phyloP scores from a whole-genome alignment of 1,140 invertebrate genomes.

The Hylaeus anthracinus region DNA sequence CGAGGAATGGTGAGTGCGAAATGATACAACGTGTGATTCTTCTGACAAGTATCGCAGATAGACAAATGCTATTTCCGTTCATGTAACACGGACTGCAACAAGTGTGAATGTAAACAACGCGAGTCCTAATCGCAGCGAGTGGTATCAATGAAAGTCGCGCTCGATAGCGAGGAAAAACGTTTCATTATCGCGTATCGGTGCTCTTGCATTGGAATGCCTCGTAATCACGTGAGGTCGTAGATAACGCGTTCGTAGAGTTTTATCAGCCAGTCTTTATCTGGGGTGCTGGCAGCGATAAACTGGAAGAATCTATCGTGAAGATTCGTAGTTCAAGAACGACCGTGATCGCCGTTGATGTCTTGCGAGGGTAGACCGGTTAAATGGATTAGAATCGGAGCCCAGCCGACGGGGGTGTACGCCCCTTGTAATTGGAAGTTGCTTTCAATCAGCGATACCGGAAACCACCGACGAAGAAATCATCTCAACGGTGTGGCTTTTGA shows the following conservation, averaged over 20 bases:
- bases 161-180: background rate
- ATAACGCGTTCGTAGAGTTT: conserved; percentile 2
- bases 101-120: background rate
- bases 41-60: too few species aligned
- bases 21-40: too few species aligned
- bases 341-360: conserved; percentile 39
- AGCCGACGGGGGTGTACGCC: background rate
- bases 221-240: conserved; percentile 7
- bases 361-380: conserved; percentile 15
- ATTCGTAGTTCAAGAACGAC: conserved; percentile 6
- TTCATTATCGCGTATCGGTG: conserved; percentile 7
- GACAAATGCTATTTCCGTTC: too few species aligned
- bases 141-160: conserved; percentile 11
- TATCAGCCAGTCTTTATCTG: conserved; percentile 20
- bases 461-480: conserved; percentile 30
- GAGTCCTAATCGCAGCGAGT: background rate
- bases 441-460: conserved; percentile 34
- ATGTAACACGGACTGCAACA: background rate
- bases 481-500: background rate
- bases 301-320: conserved; percentile 22
- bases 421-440: conserved; percentile 34
- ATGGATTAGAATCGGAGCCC: conserved; percentile 38
- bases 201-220: background rate
- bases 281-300: background rate
- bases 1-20: too few species aligned